Base-by-base conservation (phyloP, 1,140 invertebrate genomes). In the Pissodes strobi region DNA sequence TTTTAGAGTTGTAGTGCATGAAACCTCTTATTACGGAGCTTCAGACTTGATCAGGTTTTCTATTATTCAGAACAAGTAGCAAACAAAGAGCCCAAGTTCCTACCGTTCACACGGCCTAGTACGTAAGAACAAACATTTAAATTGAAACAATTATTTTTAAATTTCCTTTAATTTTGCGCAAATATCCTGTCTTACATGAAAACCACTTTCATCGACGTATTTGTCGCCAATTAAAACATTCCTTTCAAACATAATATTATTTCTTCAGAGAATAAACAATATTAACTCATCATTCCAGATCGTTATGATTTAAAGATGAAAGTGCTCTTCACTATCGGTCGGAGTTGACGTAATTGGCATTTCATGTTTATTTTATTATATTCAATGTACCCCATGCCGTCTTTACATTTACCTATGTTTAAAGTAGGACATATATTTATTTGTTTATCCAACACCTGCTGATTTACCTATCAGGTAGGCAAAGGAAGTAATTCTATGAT, bases 211-310 rank as follows among this genome's bases (percentile, higher is more conserved):
- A 46, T 19, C 43, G n/a, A 46, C 43, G n/a, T 21, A 46, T 46
- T 46, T 46, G 43, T 46, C 43, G 43, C 43, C 43, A 46, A 46
- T 46, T 46, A 46, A 46, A 46, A 46, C 43, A 46, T 46, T 46
- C 43, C n/a, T 21, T n/a, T n/a, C 43, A 46, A 46, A 46, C 21
- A 41, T 21, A n/a, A n/a, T n/a, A n/a, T n/a, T n/a, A 46, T 46
- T 46, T 46, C 18, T 23, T 46, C 43, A 10, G 8, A 15, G 17
- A 46, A 46, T 21, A 19, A 1, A 46, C 18, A 23, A 46, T 17
- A 17, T 17, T 21, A 19, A 18, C 43, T 46, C 43, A 46, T 46
- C 43, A 46, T 23, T 21, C 18, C 18, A 46, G 15, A 17, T 46
- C 1, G 21, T 21, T 18, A 21, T 19, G 17, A 46, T 19, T 18